Conservation (phyloP, 2,888 invertebrate genomes). For the Pardosa pseudoannulata region DNA sequence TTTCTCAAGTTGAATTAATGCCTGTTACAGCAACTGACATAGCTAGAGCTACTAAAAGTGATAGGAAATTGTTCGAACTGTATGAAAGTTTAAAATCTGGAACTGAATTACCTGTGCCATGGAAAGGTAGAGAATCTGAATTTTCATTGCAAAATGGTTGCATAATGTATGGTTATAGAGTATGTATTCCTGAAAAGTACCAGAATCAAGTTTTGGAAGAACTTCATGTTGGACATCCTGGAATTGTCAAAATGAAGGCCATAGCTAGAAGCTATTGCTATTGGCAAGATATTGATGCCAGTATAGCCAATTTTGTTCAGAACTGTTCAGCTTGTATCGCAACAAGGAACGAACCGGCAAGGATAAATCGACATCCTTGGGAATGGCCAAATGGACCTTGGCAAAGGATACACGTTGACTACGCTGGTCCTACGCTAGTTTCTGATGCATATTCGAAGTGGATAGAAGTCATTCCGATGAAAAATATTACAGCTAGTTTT, state of each 20-base stretch:
- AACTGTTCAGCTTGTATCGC: constrained; percentile 52
- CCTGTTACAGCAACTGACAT: constrained; percentile 53
- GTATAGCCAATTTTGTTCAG: constrained; percentile 46
- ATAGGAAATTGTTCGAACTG: constrained; percentile 48
- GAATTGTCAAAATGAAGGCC: constrained; percentile 48
- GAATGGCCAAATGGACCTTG: constrained; percentile 74
- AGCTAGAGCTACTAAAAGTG: constrained; percentile 50
- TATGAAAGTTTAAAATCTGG: constrained; percentile 54
- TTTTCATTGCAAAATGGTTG: constrained; percentile 52
- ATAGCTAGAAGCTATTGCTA: constrained; percentile 43
- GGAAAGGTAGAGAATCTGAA: constrained; percentile 51
- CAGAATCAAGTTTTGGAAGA: constrained; percentile 59
- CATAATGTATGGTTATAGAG: constrained; percentile 51
- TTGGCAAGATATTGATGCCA: constrained; percentile 46
- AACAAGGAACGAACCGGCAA: constrained; percentile 47
- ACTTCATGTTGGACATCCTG: constrained; percentile 42
- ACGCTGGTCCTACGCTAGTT: constrained; percentile 60
- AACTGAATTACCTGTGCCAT: constrained; percentile 51
- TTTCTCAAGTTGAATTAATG: constrained; percentile 46
- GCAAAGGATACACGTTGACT: constrained; percentile 78
- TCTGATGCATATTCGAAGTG: constrained; percentile 45
- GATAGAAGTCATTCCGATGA: constrained; percentile 45
- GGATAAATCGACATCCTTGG: constrained; percentile 53
- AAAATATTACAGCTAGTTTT: constrained; percentile 29
- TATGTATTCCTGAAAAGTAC: constrained; percentile 52